Conservation (phyloP, 2,113 vertebrate species). For the Gnathonemus echidnorhynchus region DNA sequence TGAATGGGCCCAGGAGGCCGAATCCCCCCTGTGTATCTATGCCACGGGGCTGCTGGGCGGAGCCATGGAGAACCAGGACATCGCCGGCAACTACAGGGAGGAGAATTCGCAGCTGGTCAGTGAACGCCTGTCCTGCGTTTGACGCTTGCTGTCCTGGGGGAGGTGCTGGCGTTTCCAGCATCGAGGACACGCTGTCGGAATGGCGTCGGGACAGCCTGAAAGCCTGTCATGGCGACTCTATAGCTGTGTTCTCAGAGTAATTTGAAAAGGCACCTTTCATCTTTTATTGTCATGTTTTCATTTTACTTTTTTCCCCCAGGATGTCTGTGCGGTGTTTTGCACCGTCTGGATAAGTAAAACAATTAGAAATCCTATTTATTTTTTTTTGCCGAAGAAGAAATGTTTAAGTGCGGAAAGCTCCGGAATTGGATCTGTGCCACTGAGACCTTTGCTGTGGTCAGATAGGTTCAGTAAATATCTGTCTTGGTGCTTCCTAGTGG, state of each 20-base stretch:
- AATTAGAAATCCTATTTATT: neutral
- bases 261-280: neutral
- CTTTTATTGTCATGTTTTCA: neutral
- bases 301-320: neutral
- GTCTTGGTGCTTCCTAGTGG: neutral
- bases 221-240: neutral
- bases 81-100: slow-evolving; percentile 78
- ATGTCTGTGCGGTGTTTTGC: neutral
- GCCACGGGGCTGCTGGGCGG: slow-evolving; percentile 77
- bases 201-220: neutral
- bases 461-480: neutral
- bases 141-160: neutral
- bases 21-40: slow-evolving; percentile 72
- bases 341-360: neutral
- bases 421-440: neutral
- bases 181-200: neutral
- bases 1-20: slow-evolving; percentile 76
- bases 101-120: slow-evolving; percentile 68
- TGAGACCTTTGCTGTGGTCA: neutral
- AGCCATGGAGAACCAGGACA: slow-evolving; percentile 89
- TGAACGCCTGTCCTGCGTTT: neutral
- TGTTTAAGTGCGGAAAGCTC: neutral
- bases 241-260: neutral
- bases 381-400: neutral
- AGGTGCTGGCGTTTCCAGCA: neutral